Percentiles rank a stretch among this genome's conserved stretches.
phyloP scores from a whole-genome alignment of 37 sponge, comb jelly and placozoan species.

The Dysidea cf. avara region DNA sequence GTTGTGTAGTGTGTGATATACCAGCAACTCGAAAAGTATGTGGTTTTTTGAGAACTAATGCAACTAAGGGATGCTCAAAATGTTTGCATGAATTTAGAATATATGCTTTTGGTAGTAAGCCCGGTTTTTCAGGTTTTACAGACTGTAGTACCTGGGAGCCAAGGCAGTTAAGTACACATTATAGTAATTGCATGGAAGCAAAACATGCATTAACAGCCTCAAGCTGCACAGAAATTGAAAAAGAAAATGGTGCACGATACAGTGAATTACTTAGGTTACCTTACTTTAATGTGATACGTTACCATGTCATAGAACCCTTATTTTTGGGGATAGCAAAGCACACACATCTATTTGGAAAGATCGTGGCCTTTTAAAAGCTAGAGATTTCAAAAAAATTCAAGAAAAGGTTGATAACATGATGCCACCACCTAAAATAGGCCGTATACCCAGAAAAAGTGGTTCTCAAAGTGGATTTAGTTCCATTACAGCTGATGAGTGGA shows the following conservation, averaged over 20 bases:
- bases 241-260: constrained; percentile 33
- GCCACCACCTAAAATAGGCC: constrained; percentile 1
- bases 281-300: too few species aligned
- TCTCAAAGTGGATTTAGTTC: background rate
- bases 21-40: constrained; percentile 40
- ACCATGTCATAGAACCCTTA: constrained; percentile 41
- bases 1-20: constrained; percentile 33
- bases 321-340: constrained; percentile 7
- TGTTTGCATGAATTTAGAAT: too few species aligned
- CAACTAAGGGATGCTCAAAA: constrained; percentile 33
- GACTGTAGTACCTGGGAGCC: too few species aligned
- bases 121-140: too few species aligned
- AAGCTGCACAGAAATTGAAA: constrained; percentile 8
- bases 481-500: constrained; percentile 13
- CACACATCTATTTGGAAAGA: constrained; percentile 2
- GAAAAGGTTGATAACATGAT: constrained; percentile 9
- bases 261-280: constrained; percentile 32
- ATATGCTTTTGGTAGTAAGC: too few species aligned
- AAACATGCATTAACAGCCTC: too few species aligned
- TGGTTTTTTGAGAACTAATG: constrained; percentile 41
- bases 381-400: constrained; percentile 5
- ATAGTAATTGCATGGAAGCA: too few species aligned
- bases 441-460: constrained; percentile 11
- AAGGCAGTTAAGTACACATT: too few species aligned
- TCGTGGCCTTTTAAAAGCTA: background rate